Percentiles rank a stretch among this genome's conserved stretches.
phyloP scores from a whole-genome alignment of 30 jellyfish, hydroid and myxozoan genomes.

The Turritopsis rubra region DNA sequence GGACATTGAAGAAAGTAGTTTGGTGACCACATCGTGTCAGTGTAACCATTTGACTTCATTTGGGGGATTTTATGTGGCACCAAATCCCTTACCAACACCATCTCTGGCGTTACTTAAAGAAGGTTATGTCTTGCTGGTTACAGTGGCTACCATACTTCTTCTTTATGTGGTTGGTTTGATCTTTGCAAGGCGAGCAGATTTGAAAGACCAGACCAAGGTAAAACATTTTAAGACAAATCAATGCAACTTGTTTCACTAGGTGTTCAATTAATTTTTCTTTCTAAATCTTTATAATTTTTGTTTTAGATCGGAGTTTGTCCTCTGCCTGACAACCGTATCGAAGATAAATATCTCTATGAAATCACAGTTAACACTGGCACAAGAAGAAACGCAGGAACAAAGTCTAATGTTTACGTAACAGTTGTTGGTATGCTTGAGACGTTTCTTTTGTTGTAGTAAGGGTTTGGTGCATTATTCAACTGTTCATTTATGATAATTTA shows the following conservation, averaged over 20 bases:
- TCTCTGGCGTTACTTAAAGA: constrained; percentile 67
- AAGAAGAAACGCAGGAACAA: constrained; percentile 80
- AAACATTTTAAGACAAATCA: neutral
- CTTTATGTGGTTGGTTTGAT: constrained; percentile 59
- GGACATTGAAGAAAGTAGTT: constrained; percentile 25
- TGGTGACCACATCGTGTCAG: constrained; percentile 56
- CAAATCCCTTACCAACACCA: constrained; percentile 78
- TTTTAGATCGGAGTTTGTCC: constrained; percentile 92
- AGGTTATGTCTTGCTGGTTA: constrained; percentile 68
- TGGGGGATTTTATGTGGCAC: constrained; percentile 90
- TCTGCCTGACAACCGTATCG: constrained; percentile 70
- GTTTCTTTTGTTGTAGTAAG: too few relatives aligned
- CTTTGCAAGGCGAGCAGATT: constrained; percentile 84
- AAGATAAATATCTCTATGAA: constrained; percentile 56
- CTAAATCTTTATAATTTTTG: neutral
- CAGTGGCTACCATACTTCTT: constrained; percentile 33
- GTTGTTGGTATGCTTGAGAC: constrained; percentile 52
- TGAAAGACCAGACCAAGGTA: constrained; percentile 65
- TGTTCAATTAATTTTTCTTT: neutral
- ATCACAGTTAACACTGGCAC: constrained; percentile 80
- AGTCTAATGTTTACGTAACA: constrained; percentile 63
- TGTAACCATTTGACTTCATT: constrained; percentile 80
- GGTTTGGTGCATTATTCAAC: too few relatives aligned
- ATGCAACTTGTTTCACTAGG: neutral
- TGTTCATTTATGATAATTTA: too few relatives aligned